Evolutionary conservation across 1,140 invertebrate species (phyloP), one percentile per base, ranked within the genome.

Genomic region (Andricus grossulariae): DNA sequence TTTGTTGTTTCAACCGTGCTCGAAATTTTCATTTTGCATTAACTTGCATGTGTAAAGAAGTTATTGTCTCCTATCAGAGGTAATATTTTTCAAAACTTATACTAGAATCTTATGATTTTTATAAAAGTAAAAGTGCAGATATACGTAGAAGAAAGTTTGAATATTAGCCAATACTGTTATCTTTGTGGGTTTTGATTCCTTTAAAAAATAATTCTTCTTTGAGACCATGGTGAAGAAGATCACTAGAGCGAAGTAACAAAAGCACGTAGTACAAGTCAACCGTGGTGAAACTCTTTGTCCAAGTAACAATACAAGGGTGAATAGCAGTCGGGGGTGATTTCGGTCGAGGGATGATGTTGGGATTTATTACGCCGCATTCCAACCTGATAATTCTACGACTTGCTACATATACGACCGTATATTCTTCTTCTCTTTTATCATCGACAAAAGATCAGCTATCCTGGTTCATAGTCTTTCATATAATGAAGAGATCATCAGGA

Each of bases 231-330:
- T 51, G 15, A 49, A 45, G 32, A 25, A 66, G 57, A 50, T 32
- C 16, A 57, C 60, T 70, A 73, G 74, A 78, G 82, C 80, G 75
- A 84, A 79, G 81, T 80, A 74, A 80, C 82, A 76, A 87, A 87
- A 87, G 87, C 84, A 78, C 85, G 86, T 84, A 85, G 86, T 86
- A 82, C 85, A 82, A 88, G 86, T 88, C 84, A 85, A 84, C 82
- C 86, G 78, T 85, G 75, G 84, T 81, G 79, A 82, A 83, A 86
- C 86, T 88, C 88, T 90, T 90, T 89, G 88, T 90, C 87, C 88
- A 83, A 80, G 87, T 85, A 88, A 89, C 88, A 90, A 89, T 89
- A 89, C 89, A 89, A 88, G 88, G 88, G 88, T 87, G 88, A 89
- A 89, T 86, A 84, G 85, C 80, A 78, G 77, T 80, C 76, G 80